phyloP scores from a whole-genome alignment of 2,113 vertebrate species.

The Oncorhynchus masou region DNA sequence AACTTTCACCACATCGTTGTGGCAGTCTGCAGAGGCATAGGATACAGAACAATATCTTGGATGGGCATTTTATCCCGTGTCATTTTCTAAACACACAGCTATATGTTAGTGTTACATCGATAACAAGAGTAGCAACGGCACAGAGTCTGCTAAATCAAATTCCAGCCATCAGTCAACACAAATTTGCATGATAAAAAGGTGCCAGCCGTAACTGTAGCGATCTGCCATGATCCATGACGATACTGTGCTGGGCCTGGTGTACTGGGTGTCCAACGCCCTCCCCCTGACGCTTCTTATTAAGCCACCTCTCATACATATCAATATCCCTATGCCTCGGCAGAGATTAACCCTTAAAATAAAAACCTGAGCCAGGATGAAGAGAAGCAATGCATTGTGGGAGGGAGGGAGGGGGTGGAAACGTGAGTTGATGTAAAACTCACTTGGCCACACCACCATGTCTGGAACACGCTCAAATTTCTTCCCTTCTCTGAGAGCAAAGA shows the following conservation, averaged over 20 bases:
- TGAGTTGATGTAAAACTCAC: constrained; percentile 72
- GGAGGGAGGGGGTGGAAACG: background rate
- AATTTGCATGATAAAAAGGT: constrained; percentile 71
- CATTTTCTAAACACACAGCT: constrained; percentile 12
- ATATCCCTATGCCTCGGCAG: constrained; percentile 54
- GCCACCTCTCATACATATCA: constrained; percentile 73
- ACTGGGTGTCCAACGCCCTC: constrained; percentile 54
- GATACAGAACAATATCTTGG: constrained; percentile 19
- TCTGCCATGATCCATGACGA: constrained; percentile 64
- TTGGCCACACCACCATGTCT: constrained; percentile 95
- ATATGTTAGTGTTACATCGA: constrained; percentile 28
- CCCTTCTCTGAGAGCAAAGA: constrained; percentile 95
- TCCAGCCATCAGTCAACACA: constrained; percentile 57
- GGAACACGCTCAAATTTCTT: constrained; percentile 89
- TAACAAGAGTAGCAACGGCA: constrained; percentile 13
- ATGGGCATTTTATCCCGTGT: background rate
- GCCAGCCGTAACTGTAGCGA: constrained; percentile 56
- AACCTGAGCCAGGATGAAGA: constrained; percentile 19
- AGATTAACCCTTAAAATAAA: constrained; percentile 60
- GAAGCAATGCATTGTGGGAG: constrained; percentile 25
- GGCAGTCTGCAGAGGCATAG: constrained; percentile 79
- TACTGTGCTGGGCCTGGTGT: constrained; percentile 40
- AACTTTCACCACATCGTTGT: constrained; percentile 92
- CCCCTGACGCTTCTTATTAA: constrained; percentile 68
- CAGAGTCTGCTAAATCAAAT: constrained; percentile 64